A percentile compares a stretch with the other conserved stretches of the same genome.
Evolutionary conservation across 2,888 invertebrate genomes (phyloP).

Genomic region (Morpho helenor): DNA sequence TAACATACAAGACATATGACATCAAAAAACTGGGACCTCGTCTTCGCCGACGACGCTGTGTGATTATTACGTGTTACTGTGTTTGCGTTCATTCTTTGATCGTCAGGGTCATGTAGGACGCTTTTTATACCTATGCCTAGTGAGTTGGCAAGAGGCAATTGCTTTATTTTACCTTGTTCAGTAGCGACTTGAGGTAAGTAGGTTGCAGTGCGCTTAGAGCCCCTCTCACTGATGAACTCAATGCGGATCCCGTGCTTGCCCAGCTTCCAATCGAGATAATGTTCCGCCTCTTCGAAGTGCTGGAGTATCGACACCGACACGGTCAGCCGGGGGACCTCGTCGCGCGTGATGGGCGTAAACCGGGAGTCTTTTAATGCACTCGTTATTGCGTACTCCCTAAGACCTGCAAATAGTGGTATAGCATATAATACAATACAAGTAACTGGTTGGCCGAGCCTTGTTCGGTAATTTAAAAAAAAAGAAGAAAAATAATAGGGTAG

Average conservation of each 20-base stretch:
- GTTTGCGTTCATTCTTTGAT: too few species aligned
- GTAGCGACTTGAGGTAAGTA: conserved; percentile 98
- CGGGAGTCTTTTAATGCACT: conserved; percentile 99
- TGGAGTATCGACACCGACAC: conserved; percentile 98
- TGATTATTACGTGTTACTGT: too few species aligned
- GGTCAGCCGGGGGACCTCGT: conserved; percentile 94
- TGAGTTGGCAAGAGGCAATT: background rate
- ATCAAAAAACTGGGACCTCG: too few species aligned
- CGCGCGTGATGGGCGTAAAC: conserved; percentile 95
- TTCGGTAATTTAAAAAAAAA: too few species aligned
- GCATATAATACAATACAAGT: too few species aligned
- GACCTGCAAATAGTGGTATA: conserved; percentile 72
- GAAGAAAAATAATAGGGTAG: too few species aligned
- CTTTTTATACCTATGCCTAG: too few species aligned
- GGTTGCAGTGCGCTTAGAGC: conserved; percentile 97
- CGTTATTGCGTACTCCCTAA: conserved; percentile 97
- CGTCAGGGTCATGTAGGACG: too few species aligned
- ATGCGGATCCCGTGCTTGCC: conserved; percentile 98
- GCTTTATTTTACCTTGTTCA: conserved; percentile 90
- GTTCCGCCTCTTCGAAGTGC: conserved; percentile 96
- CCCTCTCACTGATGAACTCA: conserved; percentile 96
- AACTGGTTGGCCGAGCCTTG: too few species aligned
- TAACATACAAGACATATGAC: too few species aligned
- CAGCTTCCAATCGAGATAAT: conserved; percentile 98
- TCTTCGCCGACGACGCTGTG: too few species aligned